Evolutionary conservation across 2,888 invertebrate genomes (phyloP), one percentile per base, ranked within the genome.

Genomic region (Sturmia bella): DNA sequence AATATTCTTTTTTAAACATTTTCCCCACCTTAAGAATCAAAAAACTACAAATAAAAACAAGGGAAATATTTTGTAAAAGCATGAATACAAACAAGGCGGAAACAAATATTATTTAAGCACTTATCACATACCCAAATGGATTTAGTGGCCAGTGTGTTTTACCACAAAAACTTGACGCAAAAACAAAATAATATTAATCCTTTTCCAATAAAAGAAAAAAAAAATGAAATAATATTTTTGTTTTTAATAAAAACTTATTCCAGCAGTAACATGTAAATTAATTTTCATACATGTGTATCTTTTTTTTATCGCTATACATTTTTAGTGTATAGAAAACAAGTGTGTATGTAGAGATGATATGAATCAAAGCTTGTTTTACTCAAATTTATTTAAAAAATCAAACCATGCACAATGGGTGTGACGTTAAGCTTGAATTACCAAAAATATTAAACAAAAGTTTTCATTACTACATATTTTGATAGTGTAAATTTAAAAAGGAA

Each of bases 61-160:
- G 27, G 3, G 6, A 6, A 27, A 4, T 27, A 27, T 27, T 27
- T 27, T 27, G 17, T 12, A 61, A 32, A 48, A 48, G 21, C n/a
- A 37, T 1, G 6, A n/a, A 21, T n/a, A 19, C 1, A 41, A 3
- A 19, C 39, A 5, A 13, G 17, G 37, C 12, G 2, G 9, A 24
- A 15, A 70, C 6, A 70, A 32, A 21, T 48, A 7, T 11, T 77
- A 63, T 48, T 56, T 37, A 24, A 37, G 43, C 59, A 24, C 15
- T 59, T 59, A 43, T 64, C 50, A 17, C 21, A 32, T 17, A 48
- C 9, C 37, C 39, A 70, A 70, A 70, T 48, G 27, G 56, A 73
- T 76, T 77, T 54, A 68, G 73, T 64, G 81, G 81, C 73, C 68
- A 59, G 39, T 57, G 45, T 45, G 73, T 69, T 63, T 64, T 37